These are phyloP conservation scores for Otis tarda DNA, from an alignment of 2,113 vertebrate species.

Conservation along the genomic window DNA sequence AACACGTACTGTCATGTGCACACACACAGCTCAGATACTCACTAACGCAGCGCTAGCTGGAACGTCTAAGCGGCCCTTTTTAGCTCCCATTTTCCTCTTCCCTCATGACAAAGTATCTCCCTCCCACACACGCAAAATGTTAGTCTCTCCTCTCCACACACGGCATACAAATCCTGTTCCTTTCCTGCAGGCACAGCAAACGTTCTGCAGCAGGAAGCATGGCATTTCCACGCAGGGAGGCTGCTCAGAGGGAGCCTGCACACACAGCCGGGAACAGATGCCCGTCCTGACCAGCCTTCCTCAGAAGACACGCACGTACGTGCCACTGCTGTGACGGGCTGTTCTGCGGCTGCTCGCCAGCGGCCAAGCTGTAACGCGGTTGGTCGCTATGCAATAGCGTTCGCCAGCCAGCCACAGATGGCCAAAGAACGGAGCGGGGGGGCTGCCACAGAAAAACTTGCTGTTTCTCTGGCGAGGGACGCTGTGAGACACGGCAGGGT, in stretches of 20 bases:
- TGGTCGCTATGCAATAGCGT: accelerated
- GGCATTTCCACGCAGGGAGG: background rate
- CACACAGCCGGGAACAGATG: background rate
- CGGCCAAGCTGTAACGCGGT: accelerated
- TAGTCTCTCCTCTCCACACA: background rate
- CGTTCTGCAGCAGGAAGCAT: background rate
- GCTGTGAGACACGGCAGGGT: background rate
- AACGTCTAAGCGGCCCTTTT: background rate
- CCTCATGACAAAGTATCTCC: background rate
- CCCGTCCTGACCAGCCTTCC: background rate
- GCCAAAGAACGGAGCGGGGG: background rate
- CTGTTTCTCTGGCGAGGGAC: background rate
- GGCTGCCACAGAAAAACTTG: accelerated
- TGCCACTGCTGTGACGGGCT: background rate
- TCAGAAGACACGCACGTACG: background rate
- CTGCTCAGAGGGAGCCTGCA: background rate
- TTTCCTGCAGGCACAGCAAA: background rate
- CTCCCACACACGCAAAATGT: background rate
- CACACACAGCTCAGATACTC: background rate
- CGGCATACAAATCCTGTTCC: background rate
- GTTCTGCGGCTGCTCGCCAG: background rate
- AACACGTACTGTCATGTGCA: background rate
- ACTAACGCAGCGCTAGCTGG: background rate
- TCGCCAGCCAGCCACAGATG: background rate
- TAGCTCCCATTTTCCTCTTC: accelerated